phyloP scores from a whole-genome alignment of 2,797 vertebrate species.

The Phrynocephalus guinanensis region DNA sequence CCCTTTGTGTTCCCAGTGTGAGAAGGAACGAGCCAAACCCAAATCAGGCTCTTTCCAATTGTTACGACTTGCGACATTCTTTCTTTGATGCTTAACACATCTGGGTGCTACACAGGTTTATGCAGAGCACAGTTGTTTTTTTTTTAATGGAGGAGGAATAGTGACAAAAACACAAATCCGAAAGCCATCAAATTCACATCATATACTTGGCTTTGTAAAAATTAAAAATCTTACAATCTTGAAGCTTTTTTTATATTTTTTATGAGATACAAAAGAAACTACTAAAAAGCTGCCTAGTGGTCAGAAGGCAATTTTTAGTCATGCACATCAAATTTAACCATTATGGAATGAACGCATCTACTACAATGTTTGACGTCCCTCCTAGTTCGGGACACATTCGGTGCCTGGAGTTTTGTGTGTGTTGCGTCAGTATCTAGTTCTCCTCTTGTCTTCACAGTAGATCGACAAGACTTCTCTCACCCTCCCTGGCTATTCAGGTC shows the following conservation, averaged over 20 bases:
- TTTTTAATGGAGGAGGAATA: not conserved
- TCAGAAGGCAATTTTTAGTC: conserved; percentile 21
- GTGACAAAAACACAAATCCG: not conserved
- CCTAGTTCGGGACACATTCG: not conserved
- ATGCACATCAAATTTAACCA: conserved; percentile 3
- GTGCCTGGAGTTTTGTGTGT: not conserved
- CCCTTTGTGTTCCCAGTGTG: not conserved
- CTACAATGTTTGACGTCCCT: not conserved
- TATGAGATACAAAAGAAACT: not conserved
- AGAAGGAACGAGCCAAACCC: not conserved
- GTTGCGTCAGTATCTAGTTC: not conserved
- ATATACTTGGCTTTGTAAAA: not conserved
- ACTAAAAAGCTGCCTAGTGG: not conserved
- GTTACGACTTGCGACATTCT: not conserved
- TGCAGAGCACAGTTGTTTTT: not conserved
- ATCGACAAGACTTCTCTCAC: not conserved
- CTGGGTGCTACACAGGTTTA: not conserved
- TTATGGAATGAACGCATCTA: conserved; percentile 14
- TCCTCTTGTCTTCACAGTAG: not conserved
- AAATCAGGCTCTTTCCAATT: not conserved
- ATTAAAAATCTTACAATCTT: not conserved
- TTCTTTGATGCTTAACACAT: not conserved
- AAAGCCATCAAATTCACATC: conserved; percentile 4
- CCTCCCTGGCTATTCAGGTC: not conserved
- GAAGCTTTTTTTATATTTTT: not conserved